Base-by-base conservation (phyloP, 1,140 invertebrate genomes). In the Sipha flava region DNA sequence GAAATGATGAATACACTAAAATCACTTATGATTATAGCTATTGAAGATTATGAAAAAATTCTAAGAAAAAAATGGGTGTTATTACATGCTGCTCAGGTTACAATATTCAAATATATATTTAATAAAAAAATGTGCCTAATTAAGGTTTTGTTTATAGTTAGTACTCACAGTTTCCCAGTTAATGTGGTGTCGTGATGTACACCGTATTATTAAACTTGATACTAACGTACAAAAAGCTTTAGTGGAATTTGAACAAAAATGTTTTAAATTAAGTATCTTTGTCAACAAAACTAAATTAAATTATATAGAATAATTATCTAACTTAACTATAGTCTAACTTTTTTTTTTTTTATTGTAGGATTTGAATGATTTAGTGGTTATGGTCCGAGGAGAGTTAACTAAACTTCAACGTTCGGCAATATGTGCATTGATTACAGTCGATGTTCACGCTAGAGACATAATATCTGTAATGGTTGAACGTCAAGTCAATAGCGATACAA, bases 111-210 rank as follows among this genome's bases (percentile, higher is more conserved):
- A n/a, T n/a, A n/a, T n/a, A n/a, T n/a, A n/a, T n/a, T n/a, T n/a
- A n/a, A n/a, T n/a, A n/a, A n/a, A n/a, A n/a, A n/a, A n/a, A n/a
- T n/a, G n/a, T n/a, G n/a, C n/a, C n/a, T n/a, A n/a, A n/a, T n/a
- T n/a, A n/a, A n/a, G n/a, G n/a, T n/a, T n/a, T n/a, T n/a, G n/a
- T n/a, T 80, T 40, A 37, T 14, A 77, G n/a, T 7, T 47, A 23
- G 89, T 95, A 2, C 85, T 95, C 34, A 92, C 93, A 1, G 92
- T 95, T 0, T 94, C 92, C 0, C 94, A 96, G 86, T 91, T 95
- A 80, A 93, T 93, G 88, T 96, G 94, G 95, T 91, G 92, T 2
- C 86, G 87, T 83, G 89, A 90, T 68, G 90, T 96, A 2, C 92
- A 94, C 81, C 85, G 88, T 64, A 90, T 94, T 82, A 87, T 95